Percentiles rank a stretch among this genome's conserved stretches.
These are phyloP conservation scores for Sebastes steindachneri DNA, from an alignment of 2,797 vertebrate species.

Conservation along the genomic window DNA sequence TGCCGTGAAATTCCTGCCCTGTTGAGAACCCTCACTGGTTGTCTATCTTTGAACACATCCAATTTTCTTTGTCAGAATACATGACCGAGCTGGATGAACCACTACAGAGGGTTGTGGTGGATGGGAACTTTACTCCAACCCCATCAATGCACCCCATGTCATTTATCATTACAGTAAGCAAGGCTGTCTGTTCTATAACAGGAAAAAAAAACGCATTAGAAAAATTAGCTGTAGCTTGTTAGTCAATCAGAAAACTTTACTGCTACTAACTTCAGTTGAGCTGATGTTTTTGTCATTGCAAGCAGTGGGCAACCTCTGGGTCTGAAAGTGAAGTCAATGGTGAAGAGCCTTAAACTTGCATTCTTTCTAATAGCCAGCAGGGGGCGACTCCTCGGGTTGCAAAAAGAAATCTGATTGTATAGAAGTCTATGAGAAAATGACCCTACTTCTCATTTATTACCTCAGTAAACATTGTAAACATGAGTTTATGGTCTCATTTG, in stretches of 20 bases:
- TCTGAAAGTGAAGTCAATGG: no score
- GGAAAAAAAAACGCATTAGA: not conserved
- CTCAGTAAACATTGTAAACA: no score
- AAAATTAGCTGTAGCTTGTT: not conserved
- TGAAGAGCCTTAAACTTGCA: no score
- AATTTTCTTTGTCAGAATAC: not conserved
- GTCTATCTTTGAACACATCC: not conserved
- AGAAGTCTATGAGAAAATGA: no score
- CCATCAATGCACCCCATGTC: not conserved
- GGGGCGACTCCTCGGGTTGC: no score
- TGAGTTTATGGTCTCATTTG: no score
- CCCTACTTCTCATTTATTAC: no score
- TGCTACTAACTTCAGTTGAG: not conserved
- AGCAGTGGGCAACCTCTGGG: no score
- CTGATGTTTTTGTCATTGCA: not conserved
- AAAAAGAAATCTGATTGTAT: no score
- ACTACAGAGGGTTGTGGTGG: not conserved
- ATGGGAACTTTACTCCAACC: not conserved
- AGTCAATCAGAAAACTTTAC: not conserved
- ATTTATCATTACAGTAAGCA: not conserved
- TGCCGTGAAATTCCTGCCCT: no score
- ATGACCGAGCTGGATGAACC: no score
- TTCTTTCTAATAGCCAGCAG: no score
- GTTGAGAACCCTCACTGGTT: not conserved
- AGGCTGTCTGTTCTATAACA: not conserved